Percentiles rank a stretch among this genome's conserved stretches.
Conservation (phyloP, 2,797 vertebrate genomes). For the Buceros bicornis region DNA sequence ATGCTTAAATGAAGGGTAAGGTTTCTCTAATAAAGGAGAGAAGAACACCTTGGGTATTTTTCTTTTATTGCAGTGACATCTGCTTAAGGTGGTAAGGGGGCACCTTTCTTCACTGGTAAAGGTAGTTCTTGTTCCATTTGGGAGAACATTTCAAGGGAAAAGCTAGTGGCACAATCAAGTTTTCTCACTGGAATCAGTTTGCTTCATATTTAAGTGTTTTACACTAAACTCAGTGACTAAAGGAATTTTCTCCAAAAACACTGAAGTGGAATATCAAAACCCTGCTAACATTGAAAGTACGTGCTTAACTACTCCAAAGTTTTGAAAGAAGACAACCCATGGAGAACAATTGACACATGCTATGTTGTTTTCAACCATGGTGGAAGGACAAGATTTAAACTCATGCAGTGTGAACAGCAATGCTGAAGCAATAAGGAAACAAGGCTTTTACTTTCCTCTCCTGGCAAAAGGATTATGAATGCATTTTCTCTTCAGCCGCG, state of each 20-base stretch:
- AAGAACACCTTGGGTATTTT: accelerated
- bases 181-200: background rate
- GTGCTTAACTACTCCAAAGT: background rate
- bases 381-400: background rate
- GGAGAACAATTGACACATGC: background rate
- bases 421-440: background rate
- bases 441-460: background rate
- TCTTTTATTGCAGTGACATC: background rate
- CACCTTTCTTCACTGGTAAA: background rate
- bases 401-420: background rate
- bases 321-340: background rate
- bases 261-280: background rate
- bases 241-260: background rate
- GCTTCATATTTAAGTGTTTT: background rate
- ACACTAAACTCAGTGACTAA: background rate
- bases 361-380: background rate
- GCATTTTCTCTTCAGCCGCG: background rate
- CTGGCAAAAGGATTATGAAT: background rate
- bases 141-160: background rate
- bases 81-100: background rate
- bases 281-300: background rate
- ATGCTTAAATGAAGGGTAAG: background rate
- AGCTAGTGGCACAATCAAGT: background rate
- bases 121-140: background rate
- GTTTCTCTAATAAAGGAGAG: background rate